Evolutionary conservation across 2,113 vertebrate species (phyloP).

Genomic region (Xyrauchen texanus): DNA sequence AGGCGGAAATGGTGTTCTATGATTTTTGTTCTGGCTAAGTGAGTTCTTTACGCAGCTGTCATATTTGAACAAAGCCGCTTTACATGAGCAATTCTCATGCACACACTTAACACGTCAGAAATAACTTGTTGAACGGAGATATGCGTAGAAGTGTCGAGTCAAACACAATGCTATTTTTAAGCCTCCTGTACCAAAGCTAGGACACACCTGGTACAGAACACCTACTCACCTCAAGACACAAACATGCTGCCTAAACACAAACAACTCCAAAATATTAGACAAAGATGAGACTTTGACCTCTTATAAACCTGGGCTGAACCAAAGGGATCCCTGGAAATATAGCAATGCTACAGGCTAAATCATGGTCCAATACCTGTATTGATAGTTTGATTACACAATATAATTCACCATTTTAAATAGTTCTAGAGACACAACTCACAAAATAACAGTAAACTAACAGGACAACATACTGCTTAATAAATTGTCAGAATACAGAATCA

Average conservation of each 20-base stretch:
- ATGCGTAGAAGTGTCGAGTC: background rate
- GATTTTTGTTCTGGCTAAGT: background rate
- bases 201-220: background rate
- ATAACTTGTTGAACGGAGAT: background rate
- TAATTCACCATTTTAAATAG: background rate
- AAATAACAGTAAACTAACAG: background rate
- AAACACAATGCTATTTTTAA: background rate
- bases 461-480: background rate
- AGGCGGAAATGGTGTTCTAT: background rate
- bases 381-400: slow-evolving; percentile 24
- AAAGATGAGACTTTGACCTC: slow-evolving; percentile 1
- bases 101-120: background rate
- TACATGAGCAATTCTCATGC: background rate
- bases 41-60: background rate
- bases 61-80: slow-evolving; percentile 1
- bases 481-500: no score
- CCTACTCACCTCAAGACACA: background rate
- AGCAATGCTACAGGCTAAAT: background rate
- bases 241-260: slow-evolving; percentile 7
- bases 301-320: background rate
- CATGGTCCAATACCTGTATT: background rate
- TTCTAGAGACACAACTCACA: background rate
- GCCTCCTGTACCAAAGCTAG: no score
- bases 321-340: background rate
- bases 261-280: background rate